Evolutionary conservation across 1,140 invertebrate species (phyloP).

Genomic region (Papilio dardanus): DNA sequence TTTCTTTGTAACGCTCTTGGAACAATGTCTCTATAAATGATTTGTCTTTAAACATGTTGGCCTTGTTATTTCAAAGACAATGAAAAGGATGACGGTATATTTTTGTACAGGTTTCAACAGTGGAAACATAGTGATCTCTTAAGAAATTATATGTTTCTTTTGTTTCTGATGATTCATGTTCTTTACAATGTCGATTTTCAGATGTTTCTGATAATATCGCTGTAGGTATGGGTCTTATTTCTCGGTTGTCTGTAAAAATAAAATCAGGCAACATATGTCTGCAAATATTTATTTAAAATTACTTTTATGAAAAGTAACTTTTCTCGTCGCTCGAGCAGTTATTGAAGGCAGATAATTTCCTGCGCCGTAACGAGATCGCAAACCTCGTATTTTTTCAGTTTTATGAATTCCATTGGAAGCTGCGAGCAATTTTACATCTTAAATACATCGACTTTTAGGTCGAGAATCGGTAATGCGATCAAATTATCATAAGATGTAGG

Average conservation of each 20-base stretch:
- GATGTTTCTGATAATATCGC: neutral
- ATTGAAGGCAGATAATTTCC: conserved; percentile 56
- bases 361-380: conserved; percentile 50
- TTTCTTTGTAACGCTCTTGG: no score
- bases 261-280: neutral
- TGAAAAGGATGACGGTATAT: neutral
- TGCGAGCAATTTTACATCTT: neutral
- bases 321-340: conserved; percentile 1
- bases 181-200: neutral
- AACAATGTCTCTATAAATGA: neutral
- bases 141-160: no score
- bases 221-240: neutral
- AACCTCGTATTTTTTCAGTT: conserved; percentile 30
- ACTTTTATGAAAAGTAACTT: conserved; percentile 11
- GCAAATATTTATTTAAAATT: conserved; percentile 10
- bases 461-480: neutral
- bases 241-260: neutral
- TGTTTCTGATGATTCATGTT: neutral
- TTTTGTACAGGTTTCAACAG: no score
- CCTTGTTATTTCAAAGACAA: neutral
- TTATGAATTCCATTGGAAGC: conserved; percentile 11
- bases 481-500: conserved; percentile 9
- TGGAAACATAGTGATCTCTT: no score
- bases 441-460: neutral
- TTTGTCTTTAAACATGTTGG: no score